A percentile compares a stretch with the other conserved stretches of the same genome.
These are phyloP conservation scores for Fistularia tabacaria DNA, from an alignment of 2,797 vertebrate species.

Conservation along the genomic window DNA sequence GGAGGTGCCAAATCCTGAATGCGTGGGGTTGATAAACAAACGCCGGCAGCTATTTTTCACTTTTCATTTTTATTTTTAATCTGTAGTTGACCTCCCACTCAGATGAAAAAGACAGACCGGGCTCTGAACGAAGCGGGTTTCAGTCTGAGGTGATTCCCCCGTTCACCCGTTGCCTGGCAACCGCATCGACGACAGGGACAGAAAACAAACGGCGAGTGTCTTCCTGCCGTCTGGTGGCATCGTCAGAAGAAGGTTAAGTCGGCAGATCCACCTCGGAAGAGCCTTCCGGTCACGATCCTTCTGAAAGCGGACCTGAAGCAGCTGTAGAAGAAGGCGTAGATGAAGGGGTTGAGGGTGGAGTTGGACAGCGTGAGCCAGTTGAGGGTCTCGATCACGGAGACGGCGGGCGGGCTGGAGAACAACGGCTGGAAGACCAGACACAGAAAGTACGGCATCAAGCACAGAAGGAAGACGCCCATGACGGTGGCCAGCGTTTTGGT, in stretches of 20 bases:
- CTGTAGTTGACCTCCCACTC: no score
- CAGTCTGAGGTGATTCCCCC: no score
- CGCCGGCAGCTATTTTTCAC: no score
- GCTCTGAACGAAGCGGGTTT: no score
- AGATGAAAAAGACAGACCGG: no score
- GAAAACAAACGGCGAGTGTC: no score
- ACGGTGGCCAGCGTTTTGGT: slow-evolving; percentile 79
- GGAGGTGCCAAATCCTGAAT: no score
- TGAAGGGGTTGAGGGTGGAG: slow-evolving; percentile 81
- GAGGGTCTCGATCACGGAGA: slow-evolving; percentile 67
- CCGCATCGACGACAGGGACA: no score
- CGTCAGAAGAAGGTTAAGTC: slow-evolving; percentile 20
- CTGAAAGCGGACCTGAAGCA: slow-evolving; percentile 76
- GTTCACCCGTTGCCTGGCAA: no score
- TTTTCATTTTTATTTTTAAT: no score
- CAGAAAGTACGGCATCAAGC: slow-evolving; percentile 25
- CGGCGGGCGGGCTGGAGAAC: no score
- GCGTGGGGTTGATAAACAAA: no score
- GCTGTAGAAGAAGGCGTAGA: slow-evolving; percentile 85
- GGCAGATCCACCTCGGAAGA: slow-evolving; percentile 14
- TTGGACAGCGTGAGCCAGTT: slow-evolving; percentile 82
- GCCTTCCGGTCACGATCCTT: slow-evolving; percentile 28
- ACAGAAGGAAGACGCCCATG: slow-evolving; percentile 62
- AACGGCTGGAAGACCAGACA: slow-evolving; percentile 5
- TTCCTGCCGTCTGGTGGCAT: background rate